A percentile compares a stretch with the other conserved stretches of the same genome.
phyloP scores from a whole-genome alignment of 1,140 invertebrate species.

The Holotrichia oblita region DNA sequence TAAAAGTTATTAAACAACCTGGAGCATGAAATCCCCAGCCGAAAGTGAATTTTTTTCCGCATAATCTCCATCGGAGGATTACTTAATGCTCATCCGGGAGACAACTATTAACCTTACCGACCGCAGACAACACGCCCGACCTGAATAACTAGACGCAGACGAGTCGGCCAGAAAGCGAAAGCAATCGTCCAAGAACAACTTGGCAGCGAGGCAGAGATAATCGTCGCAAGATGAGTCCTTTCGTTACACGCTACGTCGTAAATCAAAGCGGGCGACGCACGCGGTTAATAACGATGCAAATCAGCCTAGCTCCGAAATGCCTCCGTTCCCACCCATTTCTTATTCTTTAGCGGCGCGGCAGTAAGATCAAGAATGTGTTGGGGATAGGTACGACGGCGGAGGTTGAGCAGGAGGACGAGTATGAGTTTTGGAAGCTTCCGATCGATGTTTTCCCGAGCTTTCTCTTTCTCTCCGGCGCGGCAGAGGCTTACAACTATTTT shows the following conservation, averaged over 20 bases:
- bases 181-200: neutral
- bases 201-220: neutral
- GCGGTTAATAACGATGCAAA: constrained; percentile 20
- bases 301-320: neutral
- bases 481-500: constrained; percentile 8
- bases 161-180: neutral
- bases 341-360: neutral
- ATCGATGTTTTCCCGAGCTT: neutral
- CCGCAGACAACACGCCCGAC: neutral
- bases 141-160: neutral
- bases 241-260: neutral
- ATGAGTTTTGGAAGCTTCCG: too few relatives aligned
- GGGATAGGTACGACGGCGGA: too few relatives aligned
- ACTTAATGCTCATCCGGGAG: too few relatives aligned
- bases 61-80: too few relatives aligned
- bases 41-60: too few relatives aligned
- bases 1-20: too few relatives aligned
- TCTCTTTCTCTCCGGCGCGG: neutral
- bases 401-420: too few relatives aligned
- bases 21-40: too few relatives aligned
- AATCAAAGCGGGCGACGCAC: neutral
- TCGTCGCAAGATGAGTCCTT: constrained; percentile 4
- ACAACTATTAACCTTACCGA: too few relatives aligned
- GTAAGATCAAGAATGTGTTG: neutral
- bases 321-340: neutral